Conservation (phyloP, 2,797 vertebrate species). For the Falco naumanni region DNA sequence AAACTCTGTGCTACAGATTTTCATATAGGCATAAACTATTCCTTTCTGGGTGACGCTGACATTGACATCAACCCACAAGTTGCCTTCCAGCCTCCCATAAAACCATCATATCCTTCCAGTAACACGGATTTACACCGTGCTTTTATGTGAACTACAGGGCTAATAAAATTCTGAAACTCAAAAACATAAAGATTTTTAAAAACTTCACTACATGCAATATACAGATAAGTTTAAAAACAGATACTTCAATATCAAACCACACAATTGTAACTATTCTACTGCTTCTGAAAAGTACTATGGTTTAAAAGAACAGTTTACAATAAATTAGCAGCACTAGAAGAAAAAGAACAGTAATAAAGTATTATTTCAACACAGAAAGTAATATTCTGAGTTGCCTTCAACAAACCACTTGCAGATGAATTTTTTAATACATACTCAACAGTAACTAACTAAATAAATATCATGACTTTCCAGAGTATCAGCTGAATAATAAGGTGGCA, state of each 20-base stretch:
- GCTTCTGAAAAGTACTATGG: not conserved
- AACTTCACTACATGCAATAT: not conserved
- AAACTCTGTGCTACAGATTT: not conserved
- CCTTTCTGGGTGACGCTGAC: not conserved
- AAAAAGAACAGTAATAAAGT: not conserved
- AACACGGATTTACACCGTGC: not conserved
- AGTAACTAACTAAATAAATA: not conserved
- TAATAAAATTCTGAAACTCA: not conserved
- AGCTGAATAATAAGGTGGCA: not conserved
- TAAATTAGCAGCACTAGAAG: not conserved
- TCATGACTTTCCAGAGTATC: not conserved
- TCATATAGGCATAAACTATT: not conserved
- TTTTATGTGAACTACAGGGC: not conserved
- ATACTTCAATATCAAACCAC: not conserved
- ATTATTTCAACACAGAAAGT: not conserved
- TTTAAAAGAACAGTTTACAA: not conserved
- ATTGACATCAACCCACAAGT: not conserved
- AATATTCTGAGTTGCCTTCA: not conserved
- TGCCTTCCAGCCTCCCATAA: not conserved
- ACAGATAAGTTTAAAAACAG: not conserved
- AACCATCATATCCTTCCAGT: not conserved
- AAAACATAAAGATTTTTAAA: not conserved
- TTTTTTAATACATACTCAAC: not conserved
- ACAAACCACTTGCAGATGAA: not conserved
- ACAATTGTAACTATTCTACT: not conserved